Base-by-base conservation (phyloP, 2,888 invertebrate species). In the Drosophila demipolita region DNA sequence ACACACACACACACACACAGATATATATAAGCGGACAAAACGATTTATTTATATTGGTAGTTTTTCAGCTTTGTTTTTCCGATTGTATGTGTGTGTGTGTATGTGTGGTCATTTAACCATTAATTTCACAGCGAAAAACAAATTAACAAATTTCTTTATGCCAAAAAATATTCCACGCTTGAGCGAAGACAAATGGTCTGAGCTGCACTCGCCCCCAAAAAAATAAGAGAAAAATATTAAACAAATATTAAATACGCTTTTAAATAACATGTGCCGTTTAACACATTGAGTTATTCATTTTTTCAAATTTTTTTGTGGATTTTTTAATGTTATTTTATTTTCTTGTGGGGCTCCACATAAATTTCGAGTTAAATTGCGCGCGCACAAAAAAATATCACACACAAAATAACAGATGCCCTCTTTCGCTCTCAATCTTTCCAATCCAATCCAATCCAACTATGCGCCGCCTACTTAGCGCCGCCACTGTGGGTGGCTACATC, bases 301-400 rank as follows among this genome's bases (percentile, higher is more conserved):
- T n/a, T 6, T 29, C 42, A n/a, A 69, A 38, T 54, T 1, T 42
- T 48, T 20, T 48, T 70, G 11, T 49, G 48, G 12, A 65, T 73
- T 83, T 80, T 77, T 82, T 63, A 75, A 83, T 86, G 73, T 59
- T 65, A 61, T 67, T 59, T 57, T 69, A 58, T 74, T 57, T 36
- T 66, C 45, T 67, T 67, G 49, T 67, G 66, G 53, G 55, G 53
- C 48, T 62, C 54, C 78, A 66, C 88, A 90, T 83, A 89, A 89
- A 89, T 88, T 90, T 84, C 73, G 79, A 79, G 77, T 90, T 91
- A 91, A 91, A 92, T 90, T 85, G 80, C 86, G 91, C 87, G 91
- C 92, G 82, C 86, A 90, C 86, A 86, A 50, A 78, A 75, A 76
- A 72, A 63, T 78, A 75, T 67, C 32, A n/a, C 70, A 67, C 71